Percentiles rank a stretch among this genome's conserved stretches.
Conservation (phyloP, 2,797 vertebrate genomes). For the Eutrigla gurnardus region DNA sequence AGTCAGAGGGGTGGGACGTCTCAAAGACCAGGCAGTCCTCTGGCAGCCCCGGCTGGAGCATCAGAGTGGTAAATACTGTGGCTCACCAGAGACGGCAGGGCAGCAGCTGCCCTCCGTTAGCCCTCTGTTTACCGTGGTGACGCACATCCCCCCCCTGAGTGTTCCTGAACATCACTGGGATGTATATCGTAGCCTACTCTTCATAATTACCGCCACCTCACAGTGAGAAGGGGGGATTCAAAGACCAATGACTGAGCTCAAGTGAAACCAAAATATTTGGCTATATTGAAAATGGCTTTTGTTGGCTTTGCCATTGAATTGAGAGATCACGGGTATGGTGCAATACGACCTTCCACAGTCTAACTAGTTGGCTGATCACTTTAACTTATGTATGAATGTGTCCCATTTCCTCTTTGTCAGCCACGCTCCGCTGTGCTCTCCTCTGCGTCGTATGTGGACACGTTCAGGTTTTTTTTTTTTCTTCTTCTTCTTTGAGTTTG, state of each 20-base stretch:
- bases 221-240: conserved; percentile 3
- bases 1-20: conserved; percentile 96
- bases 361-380: conserved; percentile 19
- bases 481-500: conserved; percentile 14
- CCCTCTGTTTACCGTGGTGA: conserved; percentile 60
- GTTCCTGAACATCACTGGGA: conserved; percentile 55
- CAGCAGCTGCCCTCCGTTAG: conserved; percentile 65
- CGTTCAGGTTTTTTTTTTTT: conserved; percentile 13
- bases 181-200: conserved; percentile 23
- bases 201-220: conserved; percentile 17
- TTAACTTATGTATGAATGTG: conserved; percentile 8
- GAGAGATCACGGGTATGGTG: conserved; percentile 1
- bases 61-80: conserved; percentile 97
- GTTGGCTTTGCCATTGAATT: conserved; percentile 29
- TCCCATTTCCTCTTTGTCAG: conserved; percentile 18
- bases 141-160: conserved; percentile 45
- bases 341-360: conserved; percentile 6
- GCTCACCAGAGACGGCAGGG: conserved; percentile 67
- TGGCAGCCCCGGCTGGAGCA: conserved; percentile 97
- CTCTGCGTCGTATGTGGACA: conserved; percentile 22
- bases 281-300: conserved; percentile 12
- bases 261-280: conserved; percentile 9
- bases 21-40: conserved; percentile 97
- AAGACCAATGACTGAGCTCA: conserved; percentile 1
- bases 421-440: conserved; percentile 4